These are phyloP conservation scores for Bos javanicus DNA, from an alignment of 2,113 vertebrate genomes.

Conservation along the genomic window DNA sequence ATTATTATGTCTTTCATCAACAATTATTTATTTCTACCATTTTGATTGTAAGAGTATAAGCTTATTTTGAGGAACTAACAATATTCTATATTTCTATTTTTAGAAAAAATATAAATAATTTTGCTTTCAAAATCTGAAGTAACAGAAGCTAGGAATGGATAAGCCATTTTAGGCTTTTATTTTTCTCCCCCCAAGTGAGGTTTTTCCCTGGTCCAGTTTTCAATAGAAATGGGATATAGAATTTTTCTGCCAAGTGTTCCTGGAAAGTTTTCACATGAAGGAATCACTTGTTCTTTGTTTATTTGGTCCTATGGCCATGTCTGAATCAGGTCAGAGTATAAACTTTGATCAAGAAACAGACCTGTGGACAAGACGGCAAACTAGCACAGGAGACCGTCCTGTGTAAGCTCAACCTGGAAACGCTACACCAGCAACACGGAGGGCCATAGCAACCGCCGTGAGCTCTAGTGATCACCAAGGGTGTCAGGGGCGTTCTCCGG, in stretches of 20 bases:
- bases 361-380: not conserved
- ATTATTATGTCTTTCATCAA: not conserved
- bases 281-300: not conserved
- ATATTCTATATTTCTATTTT: not conserved
- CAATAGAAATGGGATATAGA: not conserved
- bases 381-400: not conserved
- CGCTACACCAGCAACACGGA: not conserved
- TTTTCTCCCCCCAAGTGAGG: not conserved
- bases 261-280: not conserved
- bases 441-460: not conserved
- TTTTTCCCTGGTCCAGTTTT: not conserved
- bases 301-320: not conserved
- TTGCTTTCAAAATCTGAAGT: conserved; percentile 1
- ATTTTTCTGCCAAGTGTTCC: not conserved
- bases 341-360: not conserved
- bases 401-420: not conserved
- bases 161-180: not conserved
- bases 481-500: not conserved
- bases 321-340: not conserved
- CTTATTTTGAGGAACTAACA: not conserved
- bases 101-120: not conserved
- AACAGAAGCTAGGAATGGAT: not conserved
- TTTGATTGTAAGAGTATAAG: not conserved
- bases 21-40: not conserved
- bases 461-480: not conserved